phyloP scores from a whole-genome alignment of 1,140 invertebrate species.

The Trypoxylus dichotomus region DNA sequence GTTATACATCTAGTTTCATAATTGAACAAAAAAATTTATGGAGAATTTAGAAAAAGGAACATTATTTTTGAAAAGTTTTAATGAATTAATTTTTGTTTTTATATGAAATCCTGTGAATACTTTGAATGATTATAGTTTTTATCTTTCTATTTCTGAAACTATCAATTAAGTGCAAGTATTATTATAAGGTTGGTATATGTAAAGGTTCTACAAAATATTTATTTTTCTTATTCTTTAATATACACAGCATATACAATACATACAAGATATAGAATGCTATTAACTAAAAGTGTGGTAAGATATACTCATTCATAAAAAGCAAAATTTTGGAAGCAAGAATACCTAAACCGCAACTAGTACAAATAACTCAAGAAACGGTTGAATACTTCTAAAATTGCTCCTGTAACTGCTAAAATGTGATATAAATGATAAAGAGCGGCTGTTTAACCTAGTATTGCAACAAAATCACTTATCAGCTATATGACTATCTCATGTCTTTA shows the following conservation, averaged over 20 bases:
- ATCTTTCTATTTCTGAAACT: no score
- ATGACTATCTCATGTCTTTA: background rate
- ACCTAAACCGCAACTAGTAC: background rate
- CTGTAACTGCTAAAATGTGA: background rate
- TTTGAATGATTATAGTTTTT: no score
- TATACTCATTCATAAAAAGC: background rate
- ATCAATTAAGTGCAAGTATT: no score
- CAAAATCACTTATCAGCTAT: constrained; percentile 4
- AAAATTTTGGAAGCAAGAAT: background rate
- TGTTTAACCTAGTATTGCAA: constrained; percentile 25
- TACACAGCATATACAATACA: constrained; percentile 27
- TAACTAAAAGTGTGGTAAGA: background rate
- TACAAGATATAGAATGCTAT: background rate
- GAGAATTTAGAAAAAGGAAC: no score
- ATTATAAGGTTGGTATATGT: no score
- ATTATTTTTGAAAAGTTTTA: no score
- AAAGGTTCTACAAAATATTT: no score
- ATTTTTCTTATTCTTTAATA: constrained; percentile 22
- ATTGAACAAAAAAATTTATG: no score
- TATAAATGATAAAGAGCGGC: background rate
- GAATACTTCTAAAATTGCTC: background rate
- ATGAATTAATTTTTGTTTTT: no score
- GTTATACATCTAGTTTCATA: no score
- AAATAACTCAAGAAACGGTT: background rate
- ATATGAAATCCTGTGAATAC: no score